phyloP scores from a whole-genome alignment of 2,797 vertebrate species.

The Echeneis naucrates region DNA sequence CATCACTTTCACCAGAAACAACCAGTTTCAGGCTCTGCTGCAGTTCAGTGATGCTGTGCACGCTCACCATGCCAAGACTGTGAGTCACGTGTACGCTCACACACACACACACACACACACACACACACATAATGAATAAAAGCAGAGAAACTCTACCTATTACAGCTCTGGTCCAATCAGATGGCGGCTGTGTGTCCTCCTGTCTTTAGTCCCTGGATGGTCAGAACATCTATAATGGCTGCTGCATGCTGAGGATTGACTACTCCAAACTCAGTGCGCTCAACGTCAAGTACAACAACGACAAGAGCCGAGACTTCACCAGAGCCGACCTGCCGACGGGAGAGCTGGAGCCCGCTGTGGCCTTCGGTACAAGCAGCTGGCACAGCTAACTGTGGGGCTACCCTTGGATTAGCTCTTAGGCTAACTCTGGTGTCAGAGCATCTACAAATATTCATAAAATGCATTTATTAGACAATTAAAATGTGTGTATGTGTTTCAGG shows the following conservation, averaged over 20 bases:
- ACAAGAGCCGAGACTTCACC: slow-evolving; percentile 95
- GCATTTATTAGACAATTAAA: too few relatives aligned
- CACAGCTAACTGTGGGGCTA: background rate
- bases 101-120: background rate
- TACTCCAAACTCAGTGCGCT: slow-evolving; percentile 95
- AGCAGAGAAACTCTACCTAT: too few relatives aligned
- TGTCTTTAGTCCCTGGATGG: slow-evolving; percentile 90
- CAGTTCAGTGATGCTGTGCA: slow-evolving; percentile 92
- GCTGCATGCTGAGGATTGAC: slow-evolving; percentile 93
- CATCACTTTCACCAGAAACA: slow-evolving; percentile 96
- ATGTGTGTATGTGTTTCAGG: slow-evolving; percentile 81
- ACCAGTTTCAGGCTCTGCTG: slow-evolving; percentile 94
- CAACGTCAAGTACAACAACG: slow-evolving; percentile 97
- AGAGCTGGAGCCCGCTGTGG: slow-evolving; percentile 87
- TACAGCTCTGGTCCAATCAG: slow-evolving; percentile 10
- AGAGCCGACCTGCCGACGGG: slow-evolving; percentile 92
- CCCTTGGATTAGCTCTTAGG: too few relatives aligned
- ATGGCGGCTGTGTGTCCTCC: background rate
- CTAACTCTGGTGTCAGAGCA: too few relatives aligned
- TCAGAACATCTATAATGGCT: slow-evolving; percentile 97
- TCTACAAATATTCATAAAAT: too few relatives aligned
- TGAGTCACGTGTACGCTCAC: slow-evolving; percentile 75
- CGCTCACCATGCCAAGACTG: slow-evolving; percentile 93
- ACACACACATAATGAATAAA: background rate
- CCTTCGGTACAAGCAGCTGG: slow-evolving; percentile 47